These are phyloP conservation scores for Neomonachus schauinslandi DNA, from an alignment of 2,113 vertebrate species.

Conservation along the genomic window DNA sequence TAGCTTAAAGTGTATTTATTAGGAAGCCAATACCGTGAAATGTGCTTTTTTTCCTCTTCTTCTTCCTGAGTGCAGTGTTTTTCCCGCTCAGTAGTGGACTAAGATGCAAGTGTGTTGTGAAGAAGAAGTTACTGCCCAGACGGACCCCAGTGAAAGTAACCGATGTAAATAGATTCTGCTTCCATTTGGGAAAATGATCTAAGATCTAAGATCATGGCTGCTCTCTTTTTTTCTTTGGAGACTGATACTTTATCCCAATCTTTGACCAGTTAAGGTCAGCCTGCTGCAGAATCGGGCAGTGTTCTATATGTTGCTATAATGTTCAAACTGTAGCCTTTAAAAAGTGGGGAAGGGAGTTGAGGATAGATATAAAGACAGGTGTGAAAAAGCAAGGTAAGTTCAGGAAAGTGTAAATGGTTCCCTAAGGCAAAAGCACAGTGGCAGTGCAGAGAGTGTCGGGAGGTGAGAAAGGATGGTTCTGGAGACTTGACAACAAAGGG, in stretches of 20 bases:
- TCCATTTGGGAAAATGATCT: constrained; percentile 17
- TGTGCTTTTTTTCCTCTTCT: background rate
- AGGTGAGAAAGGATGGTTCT: background rate
- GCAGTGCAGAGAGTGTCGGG: background rate
- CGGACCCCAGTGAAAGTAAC: constrained; percentile 54
- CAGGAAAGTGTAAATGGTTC: background rate
- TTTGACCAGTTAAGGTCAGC: background rate
- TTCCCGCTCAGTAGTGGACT: background rate
- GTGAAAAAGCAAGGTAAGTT: background rate
- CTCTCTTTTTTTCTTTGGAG: background rate
- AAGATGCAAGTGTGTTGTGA: background rate
- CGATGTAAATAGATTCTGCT: background rate
- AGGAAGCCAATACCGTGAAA: constrained; percentile 30
- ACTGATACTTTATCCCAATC: background rate
- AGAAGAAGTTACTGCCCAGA: background rate
- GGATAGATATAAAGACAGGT: background rate
- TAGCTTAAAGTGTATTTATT: background rate
- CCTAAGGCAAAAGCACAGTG: background rate
- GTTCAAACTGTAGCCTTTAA: constrained; percentile 22
- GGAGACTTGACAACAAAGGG: background rate
- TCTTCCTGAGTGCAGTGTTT: constrained; percentile 17
- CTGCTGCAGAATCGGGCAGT: background rate
- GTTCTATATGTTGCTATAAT: background rate
- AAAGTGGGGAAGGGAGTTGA: background rate
- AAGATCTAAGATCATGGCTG: background rate